Evolutionary conservation across 2,797 vertebrate genomes (phyloP).

Genomic region (Rhinophrynus dorsalis): DNA sequence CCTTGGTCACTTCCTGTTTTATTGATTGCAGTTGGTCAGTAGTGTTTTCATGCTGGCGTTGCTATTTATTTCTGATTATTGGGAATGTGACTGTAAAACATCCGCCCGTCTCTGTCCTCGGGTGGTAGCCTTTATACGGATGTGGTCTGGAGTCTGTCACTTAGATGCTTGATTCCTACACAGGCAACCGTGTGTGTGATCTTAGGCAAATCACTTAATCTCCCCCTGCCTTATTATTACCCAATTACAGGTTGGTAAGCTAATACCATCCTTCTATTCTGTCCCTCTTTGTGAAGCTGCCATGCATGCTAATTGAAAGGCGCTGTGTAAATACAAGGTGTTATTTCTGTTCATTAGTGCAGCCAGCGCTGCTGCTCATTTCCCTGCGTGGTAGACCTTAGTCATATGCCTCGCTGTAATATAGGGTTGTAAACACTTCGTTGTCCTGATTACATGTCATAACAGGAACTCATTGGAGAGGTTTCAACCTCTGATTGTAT

Average conservation of each 20-base stretch:
- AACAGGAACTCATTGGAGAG: too few species aligned
- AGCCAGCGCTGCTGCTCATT: neutral
- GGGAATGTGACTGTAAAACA: too few species aligned
- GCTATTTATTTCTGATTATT: too few species aligned
- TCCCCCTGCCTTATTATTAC: conserved; percentile 9
- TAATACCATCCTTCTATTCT: neutral
- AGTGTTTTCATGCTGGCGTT: too few species aligned
- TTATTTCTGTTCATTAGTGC: conserved; percentile 16
- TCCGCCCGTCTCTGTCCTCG: too few species aligned
- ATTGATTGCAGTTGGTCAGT: too few species aligned
- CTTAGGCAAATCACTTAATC: conserved; percentile 1
- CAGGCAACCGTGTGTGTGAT: neutral
- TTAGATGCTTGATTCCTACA: neutral
- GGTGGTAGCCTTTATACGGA: neutral
- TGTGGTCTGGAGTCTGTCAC: too few species aligned
- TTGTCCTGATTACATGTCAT: too few species aligned
- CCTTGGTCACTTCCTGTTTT: too few species aligned
- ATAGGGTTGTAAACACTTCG: neutral
- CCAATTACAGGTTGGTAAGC: conserved; percentile 27
- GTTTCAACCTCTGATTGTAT: too few species aligned
- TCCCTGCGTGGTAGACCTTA: neutral
- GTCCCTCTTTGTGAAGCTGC: neutral
- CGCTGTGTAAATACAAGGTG: conserved; percentile 2
- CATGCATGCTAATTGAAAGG: conserved; percentile 25
- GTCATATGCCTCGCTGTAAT: neutral